Percentiles rank a stretch among this genome's conserved stretches.
These are phyloP conservation scores for Gopherus evgoodei DNA, from an alignment of 2,113 vertebrate genomes.

Conservation along the genomic window DNA sequence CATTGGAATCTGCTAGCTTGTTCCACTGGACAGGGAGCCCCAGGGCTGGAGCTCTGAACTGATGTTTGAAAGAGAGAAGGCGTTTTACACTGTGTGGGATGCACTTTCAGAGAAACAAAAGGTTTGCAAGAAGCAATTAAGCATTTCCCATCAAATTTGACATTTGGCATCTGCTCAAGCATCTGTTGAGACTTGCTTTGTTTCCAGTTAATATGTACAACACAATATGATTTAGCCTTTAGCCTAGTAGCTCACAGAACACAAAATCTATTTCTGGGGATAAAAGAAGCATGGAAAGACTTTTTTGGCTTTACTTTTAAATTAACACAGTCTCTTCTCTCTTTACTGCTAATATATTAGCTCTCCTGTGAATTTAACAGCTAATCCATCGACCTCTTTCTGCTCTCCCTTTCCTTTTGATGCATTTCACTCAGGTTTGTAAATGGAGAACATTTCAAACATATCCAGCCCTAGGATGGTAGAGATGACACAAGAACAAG, in stretches of 20 bases:
- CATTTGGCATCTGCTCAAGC: conserved; percentile 63
- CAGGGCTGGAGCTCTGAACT: neutral
- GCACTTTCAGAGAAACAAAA: neutral
- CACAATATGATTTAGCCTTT: conserved; percentile 23
- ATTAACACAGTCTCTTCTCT: neutral
- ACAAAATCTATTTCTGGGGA: neutral
- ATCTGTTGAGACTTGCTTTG: conserved; percentile 37
- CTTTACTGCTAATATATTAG: neutral
- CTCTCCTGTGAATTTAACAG: neutral
- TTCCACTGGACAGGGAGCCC: neutral
- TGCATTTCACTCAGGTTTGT: neutral
- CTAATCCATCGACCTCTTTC: neutral
- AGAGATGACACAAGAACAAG: neutral
- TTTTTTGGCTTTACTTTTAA: neutral
- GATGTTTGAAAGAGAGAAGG: neutral
- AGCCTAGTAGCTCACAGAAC: neutral
- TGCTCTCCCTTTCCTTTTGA: neutral
- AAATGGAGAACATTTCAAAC: neutral
- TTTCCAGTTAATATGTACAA: neutral
- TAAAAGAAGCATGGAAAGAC: neutral
- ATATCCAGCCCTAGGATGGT: neutral
- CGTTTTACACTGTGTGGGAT: neutral
- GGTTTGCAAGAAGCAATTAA: conserved; percentile 59
- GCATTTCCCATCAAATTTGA: conserved; percentile 62
- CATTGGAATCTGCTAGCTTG: neutral